These are phyloP conservation scores for Drosophila mayri DNA, from an alignment of 1,140 invertebrate genomes.

Conservation along the genomic window DNA sequence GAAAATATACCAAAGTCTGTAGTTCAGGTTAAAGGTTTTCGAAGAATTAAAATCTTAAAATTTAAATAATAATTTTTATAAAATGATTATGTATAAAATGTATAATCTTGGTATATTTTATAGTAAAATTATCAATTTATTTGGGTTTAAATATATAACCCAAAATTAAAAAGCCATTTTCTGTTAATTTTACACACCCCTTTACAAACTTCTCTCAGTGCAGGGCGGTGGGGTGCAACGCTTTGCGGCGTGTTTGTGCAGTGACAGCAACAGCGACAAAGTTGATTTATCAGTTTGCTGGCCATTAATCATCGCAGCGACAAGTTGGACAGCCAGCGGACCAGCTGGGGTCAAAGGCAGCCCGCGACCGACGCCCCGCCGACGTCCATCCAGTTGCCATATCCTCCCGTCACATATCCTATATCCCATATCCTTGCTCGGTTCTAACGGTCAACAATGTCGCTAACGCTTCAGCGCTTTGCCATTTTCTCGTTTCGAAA, in stretches of 20 bases:
- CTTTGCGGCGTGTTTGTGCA: constrained; percentile 83
- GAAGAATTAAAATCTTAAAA: too few relatives aligned
- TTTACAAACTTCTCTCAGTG: constrained; percentile 6
- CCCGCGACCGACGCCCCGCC: neutral
- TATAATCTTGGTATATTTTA: neutral
- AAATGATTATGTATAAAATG: neutral
- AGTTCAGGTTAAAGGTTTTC: too few relatives aligned
- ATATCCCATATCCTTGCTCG: constrained; percentile 8
- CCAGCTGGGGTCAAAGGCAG: constrained; percentile 77
- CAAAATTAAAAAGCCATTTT: too few relatives aligned
- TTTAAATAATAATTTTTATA: too few relatives aligned
- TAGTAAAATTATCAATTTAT: neutral
- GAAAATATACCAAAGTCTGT: neutral
- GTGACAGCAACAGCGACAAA: constrained; percentile 83
- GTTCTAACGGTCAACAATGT: constrained; percentile 67
- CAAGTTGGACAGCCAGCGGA: constrained; percentile 81
- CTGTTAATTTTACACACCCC: too few relatives aligned
- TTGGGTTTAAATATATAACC: too few relatives aligned
- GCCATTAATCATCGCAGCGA: constrained; percentile 83
- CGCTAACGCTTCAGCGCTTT: constrained; percentile 79
- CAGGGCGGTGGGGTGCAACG: constrained; percentile 52
- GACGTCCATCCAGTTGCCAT: neutral
- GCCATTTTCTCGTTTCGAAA: constrained; percentile 56
- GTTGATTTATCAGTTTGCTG: constrained; percentile 84
- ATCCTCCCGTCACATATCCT: constrained; percentile 19